Base-by-base conservation (phyloP, 2,888 invertebrate genomes). In the Chironomus riparius region DNA sequence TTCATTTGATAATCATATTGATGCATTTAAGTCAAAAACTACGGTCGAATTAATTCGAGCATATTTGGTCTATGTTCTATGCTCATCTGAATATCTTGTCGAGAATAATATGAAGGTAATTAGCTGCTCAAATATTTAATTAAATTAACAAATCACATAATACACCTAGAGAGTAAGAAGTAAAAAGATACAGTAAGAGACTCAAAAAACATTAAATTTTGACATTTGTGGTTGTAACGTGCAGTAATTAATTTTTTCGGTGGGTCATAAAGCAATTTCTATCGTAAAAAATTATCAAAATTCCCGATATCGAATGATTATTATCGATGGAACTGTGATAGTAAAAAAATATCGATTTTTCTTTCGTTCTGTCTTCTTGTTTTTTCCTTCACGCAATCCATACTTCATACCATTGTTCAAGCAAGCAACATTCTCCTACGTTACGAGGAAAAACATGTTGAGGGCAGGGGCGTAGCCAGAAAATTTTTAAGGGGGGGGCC, bases 1-100 rank as follows among this genome's bases (percentile, higher is more conserved):
- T 78, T 87, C 88, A 79, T 98, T 98, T 86, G 90, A 90, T 84
- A 93, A 95, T 87, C 91, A 94, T 28, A 87, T 90, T 80, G 95
- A 95, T 79, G 93, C 97, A 28, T 98, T 95, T 87, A 94, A 95
- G 84, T 96, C 96, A 86, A 98, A 98, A 87, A 95, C 94, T 80
- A 97, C 93, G 79, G 90, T 88, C 86, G 97, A 98, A 85, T 88
- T 98, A 79, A 82, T 96, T 73, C 88, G 98, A 79, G 97, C 95
- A 61, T 92, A 95, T 83, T 81, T 96, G 81, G 97, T 98, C 79
- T 97, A 97, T 85, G 90, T 92, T 82, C 86, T 98, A 83, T 97
- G 97, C 85, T 92, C 94, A 77, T 87, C 93, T 82, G 90, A 92
- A 81, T 91, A 90, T 83, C 85, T 98, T 79, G 97, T 98, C 79